Base-by-base conservation (phyloP, 64 coral and sea anemone species). In the Stichodactyla helianthus region DNA sequence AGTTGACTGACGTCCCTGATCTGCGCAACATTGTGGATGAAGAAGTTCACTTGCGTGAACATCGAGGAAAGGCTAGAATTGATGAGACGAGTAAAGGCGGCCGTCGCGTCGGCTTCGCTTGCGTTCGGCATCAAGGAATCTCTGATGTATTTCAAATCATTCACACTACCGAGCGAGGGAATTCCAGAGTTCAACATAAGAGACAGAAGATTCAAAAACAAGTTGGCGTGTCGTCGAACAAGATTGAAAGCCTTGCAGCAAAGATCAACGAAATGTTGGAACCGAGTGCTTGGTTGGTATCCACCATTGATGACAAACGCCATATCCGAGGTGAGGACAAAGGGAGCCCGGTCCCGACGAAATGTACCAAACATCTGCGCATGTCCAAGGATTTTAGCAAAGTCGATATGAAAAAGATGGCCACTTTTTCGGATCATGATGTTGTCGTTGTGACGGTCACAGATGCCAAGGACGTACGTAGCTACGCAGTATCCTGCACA, bases 101-200 rank as follows among this genome's bases (percentile, higher is more conserved):
- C 56, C 8, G 97, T 99, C 5, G 88, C 97, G 84, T 99, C 97
- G 50, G 60, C 93, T 52, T 99, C 97, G 23, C 79, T 93, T n/a
- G 85, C 82, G 10, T 90, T 83, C 68, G 97, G 97, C 25, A 99
- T 89, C 88, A 99, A 83, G 2, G 93, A 92, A 80, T 99, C 93
- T 17, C 93, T 85, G 52, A 99, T 92, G 90, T 99, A 99, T 59
- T 70, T 94, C 74, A 99, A 90, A 71, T 99, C 97, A 20, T 55
- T 71, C 13, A 92, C 70, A 12, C 94, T 79, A 44, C 91, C 89
- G 22, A 99, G 77, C 82, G 88, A 99, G 5, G 85, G 62, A 51
- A 99, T 99, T 10, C 97, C 97, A 10, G 97, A 99, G 76, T 99
- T 99, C 20, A 99, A 64, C 97, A 99, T 99, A 7, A 99, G 89